phyloP scores from a whole-genome alignment of 2,797 vertebrate species.

The Lagocephalus sceleratus region DNA sequence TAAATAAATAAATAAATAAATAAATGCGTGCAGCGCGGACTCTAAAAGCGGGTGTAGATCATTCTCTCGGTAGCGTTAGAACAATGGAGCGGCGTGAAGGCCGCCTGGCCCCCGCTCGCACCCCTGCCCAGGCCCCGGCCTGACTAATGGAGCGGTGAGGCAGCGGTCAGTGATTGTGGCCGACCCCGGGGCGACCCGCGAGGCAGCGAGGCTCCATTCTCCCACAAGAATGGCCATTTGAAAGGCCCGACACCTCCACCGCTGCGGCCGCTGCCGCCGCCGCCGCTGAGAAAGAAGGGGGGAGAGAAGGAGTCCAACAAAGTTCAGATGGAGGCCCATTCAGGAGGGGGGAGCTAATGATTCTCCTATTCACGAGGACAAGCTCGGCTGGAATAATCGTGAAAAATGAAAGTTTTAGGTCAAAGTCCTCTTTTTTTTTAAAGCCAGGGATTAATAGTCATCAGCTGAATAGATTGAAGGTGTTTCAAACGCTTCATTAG shows the following conservation, averaged over 20 bases:
- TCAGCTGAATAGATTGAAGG: conserved; percentile 31
- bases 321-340: conserved; percentile 50
- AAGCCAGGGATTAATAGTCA: conserved; percentile 45
- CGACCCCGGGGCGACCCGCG: conserved; percentile 78
- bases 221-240: conserved; percentile 68
- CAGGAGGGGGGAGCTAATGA: conserved; percentile 55
- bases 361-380: conserved; percentile 42
- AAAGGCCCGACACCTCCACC: conserved; percentile 35
- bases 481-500: conserved; percentile 27
- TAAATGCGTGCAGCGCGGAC: neutral
- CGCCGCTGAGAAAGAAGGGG: conserved; percentile 20
- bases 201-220: conserved; percentile 68
- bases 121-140: conserved; percentile 78
- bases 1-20: neutral
- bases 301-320: conserved; percentile 32
- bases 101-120: conserved; percentile 74
- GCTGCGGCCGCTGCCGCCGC: conserved; percentile 16
- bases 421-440: conserved; percentile 33
- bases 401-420: conserved; percentile 65
- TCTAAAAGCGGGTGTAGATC: conserved; percentile 29
- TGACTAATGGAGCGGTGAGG: conserved; percentile 88
- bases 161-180: conserved; percentile 87
- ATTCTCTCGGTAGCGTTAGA: neutral
- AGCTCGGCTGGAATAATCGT: conserved; percentile 26
- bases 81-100: conserved; percentile 82